These are phyloP conservation scores for Drosophila anomelani DNA, from an alignment of 2,888 invertebrate genomes.

Conservation along the genomic window DNA sequence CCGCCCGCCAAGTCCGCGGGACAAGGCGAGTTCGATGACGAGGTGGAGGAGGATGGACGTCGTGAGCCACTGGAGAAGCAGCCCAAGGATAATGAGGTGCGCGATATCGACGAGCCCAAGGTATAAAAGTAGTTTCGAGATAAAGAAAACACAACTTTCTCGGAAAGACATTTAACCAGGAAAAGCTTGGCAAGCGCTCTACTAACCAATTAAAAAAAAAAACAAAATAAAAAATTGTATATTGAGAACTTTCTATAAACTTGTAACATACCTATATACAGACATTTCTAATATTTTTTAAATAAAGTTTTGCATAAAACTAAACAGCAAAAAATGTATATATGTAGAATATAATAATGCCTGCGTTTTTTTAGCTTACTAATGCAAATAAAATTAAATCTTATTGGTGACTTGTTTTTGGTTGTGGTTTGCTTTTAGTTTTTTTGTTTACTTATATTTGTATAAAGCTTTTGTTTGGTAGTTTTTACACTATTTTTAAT, in stretches of 20 bases:
- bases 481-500: slow-evolving; percentile 21
- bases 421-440: slow-evolving; percentile 35
- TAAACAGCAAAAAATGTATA: slow-evolving; percentile 53
- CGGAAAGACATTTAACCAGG: slow-evolving; percentile 41
- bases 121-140: slow-evolving; percentile 76
- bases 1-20: slow-evolving; percentile 3
- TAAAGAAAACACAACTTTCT: slow-evolving; percentile 22
- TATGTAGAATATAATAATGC: slow-evolving; percentile 50
- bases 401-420: slow-evolving; percentile 47
- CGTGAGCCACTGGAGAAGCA: slow-evolving; percentile 76
- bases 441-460: slow-evolving; percentile 5
- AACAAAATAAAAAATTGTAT: slow-evolving; percentile 32
- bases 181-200: slow-evolving; percentile 56
- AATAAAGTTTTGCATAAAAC: slow-evolving; percentile 70
- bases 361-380: slow-evolving; percentile 54
- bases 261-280: slow-evolving; percentile 55
- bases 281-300: slow-evolving; percentile 53
- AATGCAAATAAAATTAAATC: slow-evolving; percentile 32
- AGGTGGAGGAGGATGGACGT: slow-evolving; percentile 73
- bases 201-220: slow-evolving; percentile 56
- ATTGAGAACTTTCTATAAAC: slow-evolving; percentile 58
- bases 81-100: slow-evolving; percentile 80
- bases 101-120: slow-evolving; percentile 82
- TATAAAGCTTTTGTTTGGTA: slow-evolving; percentile 22
- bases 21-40: slow-evolving; percentile 57